Conservation (phyloP, 2,797 vertebrate genomes). For the Spinus pinus region DNA sequence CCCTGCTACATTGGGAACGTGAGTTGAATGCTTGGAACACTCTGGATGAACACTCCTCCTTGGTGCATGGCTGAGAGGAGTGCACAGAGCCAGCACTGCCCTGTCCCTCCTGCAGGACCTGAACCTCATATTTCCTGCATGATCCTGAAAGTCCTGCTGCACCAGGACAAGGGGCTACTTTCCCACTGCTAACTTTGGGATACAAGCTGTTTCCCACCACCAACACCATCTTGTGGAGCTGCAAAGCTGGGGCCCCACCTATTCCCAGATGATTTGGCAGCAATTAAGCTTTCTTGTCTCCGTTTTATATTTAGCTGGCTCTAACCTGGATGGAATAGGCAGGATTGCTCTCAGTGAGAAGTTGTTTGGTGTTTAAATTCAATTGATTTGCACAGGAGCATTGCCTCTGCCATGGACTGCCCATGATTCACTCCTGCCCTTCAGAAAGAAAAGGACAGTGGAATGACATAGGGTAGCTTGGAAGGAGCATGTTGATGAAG, state of each 20-base stretch:
- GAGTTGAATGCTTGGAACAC: neutral
- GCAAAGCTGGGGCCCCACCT: neutral
- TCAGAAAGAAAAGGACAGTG: neutral
- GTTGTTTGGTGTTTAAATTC: neutral
- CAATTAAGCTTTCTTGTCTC: neutral
- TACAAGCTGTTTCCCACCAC: neutral
- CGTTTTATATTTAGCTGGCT: neutral
- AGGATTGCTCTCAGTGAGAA: neutral
- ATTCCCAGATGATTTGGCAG: neutral
- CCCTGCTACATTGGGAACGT: neutral
- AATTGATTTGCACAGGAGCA: neutral
- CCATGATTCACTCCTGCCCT: neutral
- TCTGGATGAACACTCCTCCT: neutral
- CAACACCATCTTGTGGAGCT: neutral
- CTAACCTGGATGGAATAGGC: neutral
- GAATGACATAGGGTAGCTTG: neutral
- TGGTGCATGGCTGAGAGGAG: neutral
- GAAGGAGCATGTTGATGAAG: neutral
- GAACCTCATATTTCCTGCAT: neutral
- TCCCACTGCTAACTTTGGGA: neutral
- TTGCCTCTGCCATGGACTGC: neutral
- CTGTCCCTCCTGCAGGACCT: neutral
- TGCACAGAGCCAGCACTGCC: neutral
- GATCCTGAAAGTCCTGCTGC: neutral
- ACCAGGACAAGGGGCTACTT: neutral